Percentiles rank a stretch among this genome's conserved stretches.
Conservation (phyloP, 2,888 invertebrate genomes). For the Napeogenes inachia region DNA sequence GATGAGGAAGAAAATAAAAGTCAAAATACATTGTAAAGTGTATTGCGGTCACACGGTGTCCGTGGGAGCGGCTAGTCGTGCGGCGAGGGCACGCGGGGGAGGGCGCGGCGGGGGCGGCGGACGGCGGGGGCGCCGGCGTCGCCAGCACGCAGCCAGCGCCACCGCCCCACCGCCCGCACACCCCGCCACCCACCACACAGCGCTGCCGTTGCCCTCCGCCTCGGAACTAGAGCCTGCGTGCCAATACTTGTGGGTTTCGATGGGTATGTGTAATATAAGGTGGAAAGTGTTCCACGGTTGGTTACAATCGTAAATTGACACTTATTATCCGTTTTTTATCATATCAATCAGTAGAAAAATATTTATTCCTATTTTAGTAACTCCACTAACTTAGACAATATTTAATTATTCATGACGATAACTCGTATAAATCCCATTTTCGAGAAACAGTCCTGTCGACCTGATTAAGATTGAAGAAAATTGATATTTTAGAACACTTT, state of each 20-base stretch:
- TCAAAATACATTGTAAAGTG: slow-evolving; percentile 53
- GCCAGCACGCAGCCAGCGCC: slow-evolving; percentile 48
- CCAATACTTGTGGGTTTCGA: slow-evolving; percentile 18
- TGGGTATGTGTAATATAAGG: background rate
- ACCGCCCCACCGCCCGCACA: slow-evolving; percentile 40
- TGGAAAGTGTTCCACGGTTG: background rate
- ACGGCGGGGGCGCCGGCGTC: slow-evolving; percentile 57
- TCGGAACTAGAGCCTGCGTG: slow-evolving; percentile 45
- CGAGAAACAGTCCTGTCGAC: too few species aligned
- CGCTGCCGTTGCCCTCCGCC: slow-evolving; percentile 40
- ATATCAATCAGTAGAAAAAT: background rate
- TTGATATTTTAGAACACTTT: too few species aligned
- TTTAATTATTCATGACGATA: too few species aligned
- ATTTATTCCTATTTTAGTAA: too few species aligned
- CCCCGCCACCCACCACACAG: slow-evolving; percentile 44
- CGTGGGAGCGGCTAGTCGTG: slow-evolving; percentile 52
- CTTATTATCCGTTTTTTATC: background rate
- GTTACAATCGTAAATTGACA: background rate
- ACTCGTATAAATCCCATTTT: too few species aligned
- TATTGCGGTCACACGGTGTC: slow-evolving; percentile 68
- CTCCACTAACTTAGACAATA: too few species aligned
- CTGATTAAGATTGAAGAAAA: too few species aligned
- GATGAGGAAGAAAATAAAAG: slow-evolving; percentile 21
- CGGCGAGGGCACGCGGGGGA: slow-evolving; percentile 65
- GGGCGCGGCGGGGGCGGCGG: slow-evolving; percentile 50